A percentile compares a stretch with the other conserved stretches of the same genome.
These are phyloP conservation scores for Fopius arisanus DNA, from an alignment of 1,140 invertebrate genomes.

Conservation along the genomic window DNA sequence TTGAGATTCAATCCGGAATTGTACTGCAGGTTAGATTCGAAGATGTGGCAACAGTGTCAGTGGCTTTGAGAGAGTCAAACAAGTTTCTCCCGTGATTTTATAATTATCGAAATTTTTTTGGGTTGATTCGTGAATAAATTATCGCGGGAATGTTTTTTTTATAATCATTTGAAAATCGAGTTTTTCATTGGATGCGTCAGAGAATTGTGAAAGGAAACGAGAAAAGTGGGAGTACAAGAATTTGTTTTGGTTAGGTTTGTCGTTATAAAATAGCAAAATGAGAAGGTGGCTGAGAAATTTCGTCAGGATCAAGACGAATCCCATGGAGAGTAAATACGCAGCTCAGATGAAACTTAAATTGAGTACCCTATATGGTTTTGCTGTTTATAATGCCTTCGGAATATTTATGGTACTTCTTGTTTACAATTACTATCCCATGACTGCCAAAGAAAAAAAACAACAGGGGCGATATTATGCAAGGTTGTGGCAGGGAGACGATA, in stretches of 20 bases:
- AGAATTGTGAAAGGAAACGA: background rate
- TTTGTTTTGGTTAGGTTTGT: background rate
- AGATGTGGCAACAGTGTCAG: background rate
- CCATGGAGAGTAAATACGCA: slow-evolving; percentile 15
- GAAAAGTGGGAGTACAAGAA: too few relatives aligned
- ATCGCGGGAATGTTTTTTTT: background rate
- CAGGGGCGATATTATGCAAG: slow-evolving; percentile 31
- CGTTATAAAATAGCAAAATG: background rate
- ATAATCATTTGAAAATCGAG: background rate
- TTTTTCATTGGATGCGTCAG: background rate
- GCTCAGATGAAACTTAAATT: slow-evolving; percentile 7
- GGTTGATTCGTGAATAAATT: background rate
- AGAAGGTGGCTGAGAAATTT: background rate
- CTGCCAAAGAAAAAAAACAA: background rate
- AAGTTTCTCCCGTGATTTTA: background rate
- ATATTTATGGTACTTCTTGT: background rate
- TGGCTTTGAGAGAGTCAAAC: background rate
- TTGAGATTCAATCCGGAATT: too few relatives aligned
- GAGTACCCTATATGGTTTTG: slow-evolving; percentile 26
- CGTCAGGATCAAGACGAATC: slow-evolving; percentile 17
- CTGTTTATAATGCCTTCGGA: slow-evolving; percentile 32
- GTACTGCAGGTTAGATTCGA: too few relatives aligned
- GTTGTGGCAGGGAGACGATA: slow-evolving; percentile 24
- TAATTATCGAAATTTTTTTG: background rate
- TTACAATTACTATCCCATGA: background rate